Evolutionary conservation across 1,140 invertebrate species (phyloP).

Genomic region (Pseudomyrmex dendroicus): DNA sequence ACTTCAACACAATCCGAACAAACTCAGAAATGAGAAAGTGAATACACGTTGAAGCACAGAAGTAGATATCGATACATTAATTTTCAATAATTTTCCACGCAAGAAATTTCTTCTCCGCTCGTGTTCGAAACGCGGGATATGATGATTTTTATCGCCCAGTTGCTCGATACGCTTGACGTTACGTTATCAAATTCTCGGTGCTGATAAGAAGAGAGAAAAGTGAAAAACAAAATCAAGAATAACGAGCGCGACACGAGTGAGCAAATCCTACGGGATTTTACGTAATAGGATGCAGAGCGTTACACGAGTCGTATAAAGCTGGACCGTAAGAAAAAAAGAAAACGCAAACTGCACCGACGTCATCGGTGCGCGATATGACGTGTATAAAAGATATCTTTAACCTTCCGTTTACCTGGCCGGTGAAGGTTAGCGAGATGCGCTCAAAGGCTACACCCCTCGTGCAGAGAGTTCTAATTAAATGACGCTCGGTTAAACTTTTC

Average conservation of each 20-base stretch:
- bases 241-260: background rate
- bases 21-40: slow-evolving; percentile 5
- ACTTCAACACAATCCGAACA: slow-evolving; percentile 2
- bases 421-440: slow-evolving; percentile 40
- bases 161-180: background rate
- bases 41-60: background rate
- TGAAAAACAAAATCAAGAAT: background rate
- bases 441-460: slow-evolving; percentile 36
- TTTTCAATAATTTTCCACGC: too few species aligned
- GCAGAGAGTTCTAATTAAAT: slow-evolving; percentile 29
- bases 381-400: slow-evolving; percentile 52
- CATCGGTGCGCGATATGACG: slow-evolving; percentile 36
- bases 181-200: slow-evolving; percentile 4
- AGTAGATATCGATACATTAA: background rate
- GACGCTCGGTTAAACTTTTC: slow-evolving; percentile 36
- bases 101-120: background rate
- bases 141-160: background rate
- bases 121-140: background rate
- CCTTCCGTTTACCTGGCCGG: slow-evolving; percentile 44
- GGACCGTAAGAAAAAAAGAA: slow-evolving; percentile 23
- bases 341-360: slow-evolving; percentile 23
- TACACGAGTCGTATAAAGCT: slow-evolving; percentile 11
- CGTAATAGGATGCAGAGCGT: slow-evolving; percentile 16
- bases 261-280: slow-evolving; percentile 36
- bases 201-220: background rate